A percentile compares a stretch with the other conserved stretches of the same genome.
Conservation (phyloP, 1,140 invertebrate genomes). For the Euwallacea similis region DNA sequence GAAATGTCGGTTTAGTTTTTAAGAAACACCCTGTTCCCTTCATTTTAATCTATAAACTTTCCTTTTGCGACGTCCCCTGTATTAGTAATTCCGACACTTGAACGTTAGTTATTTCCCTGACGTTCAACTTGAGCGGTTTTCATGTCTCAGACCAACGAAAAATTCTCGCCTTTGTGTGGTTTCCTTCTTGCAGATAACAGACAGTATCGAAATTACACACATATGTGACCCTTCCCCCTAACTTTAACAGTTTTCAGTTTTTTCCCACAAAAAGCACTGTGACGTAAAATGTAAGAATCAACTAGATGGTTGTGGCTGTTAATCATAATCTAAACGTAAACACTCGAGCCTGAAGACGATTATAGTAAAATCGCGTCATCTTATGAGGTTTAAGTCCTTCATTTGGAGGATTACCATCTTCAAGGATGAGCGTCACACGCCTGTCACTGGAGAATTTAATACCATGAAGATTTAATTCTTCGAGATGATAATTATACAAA, state of each 20-base stretch:
- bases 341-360: background rate
- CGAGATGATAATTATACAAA: background rate
- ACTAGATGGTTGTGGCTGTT: too few species aligned
- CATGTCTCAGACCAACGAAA: slow-evolving; percentile 15
- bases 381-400: slow-evolving; percentile 29
- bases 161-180: slow-evolving; percentile 22
- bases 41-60: too few species aligned
- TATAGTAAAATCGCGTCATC: slow-evolving; percentile 9
- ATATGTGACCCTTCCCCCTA: background rate
- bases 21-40: too few species aligned
- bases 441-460: slow-evolving; percentile 24
- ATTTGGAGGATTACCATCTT: slow-evolving; percentile 27
- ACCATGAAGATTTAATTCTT: slow-evolving; percentile 4
- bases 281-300: too few species aligned
- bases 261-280: slow-evolving; percentile 14
- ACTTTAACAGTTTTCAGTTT: slow-evolving; percentile 8
- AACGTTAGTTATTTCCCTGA: slow-evolving; percentile 11
- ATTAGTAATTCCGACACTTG: background rate
- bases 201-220: slow-evolving; percentile 12
- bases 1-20: too few species aligned
- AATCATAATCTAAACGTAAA: background rate
- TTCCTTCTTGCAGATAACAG: slow-evolving; percentile 12
- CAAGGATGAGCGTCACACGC: slow-evolving; percentile 27
- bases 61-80: too few species aligned
- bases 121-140: slow-evolving; percentile 20